Percentiles rank a stretch among this genome's conserved stretches.
phyloP scores from a whole-genome alignment of 2,113 vertebrate genomes.

The Thinocorus orbignyianus region DNA sequence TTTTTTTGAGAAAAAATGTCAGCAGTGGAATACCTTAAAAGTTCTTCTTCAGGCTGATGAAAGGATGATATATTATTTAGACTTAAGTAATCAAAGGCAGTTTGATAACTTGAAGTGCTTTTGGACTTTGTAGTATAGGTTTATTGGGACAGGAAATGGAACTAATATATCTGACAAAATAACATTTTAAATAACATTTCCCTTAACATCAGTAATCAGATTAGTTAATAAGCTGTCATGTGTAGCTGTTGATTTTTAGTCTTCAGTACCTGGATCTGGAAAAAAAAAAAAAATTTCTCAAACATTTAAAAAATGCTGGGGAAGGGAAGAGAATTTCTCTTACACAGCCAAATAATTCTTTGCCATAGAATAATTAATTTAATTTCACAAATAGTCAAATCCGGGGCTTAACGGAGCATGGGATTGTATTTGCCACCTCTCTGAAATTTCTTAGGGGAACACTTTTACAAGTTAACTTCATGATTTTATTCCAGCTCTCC shows the following conservation, averaged over 20 bases:
- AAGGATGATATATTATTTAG: constrained; percentile 61
- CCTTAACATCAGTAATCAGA: not conserved
- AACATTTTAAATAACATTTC: too few relatives aligned
- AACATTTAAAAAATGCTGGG: not conserved
- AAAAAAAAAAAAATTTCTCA: not conserved
- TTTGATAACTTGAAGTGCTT: constrained; percentile 66
- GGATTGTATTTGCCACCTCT: not conserved
- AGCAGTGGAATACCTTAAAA: constrained; percentile 38
- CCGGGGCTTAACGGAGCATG: not conserved
- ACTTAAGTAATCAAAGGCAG: constrained; percentile 68
- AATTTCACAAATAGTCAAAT: not conserved
- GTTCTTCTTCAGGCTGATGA: constrained; percentile 17
- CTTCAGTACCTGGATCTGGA: not conserved
- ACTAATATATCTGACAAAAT: constrained; percentile 64
- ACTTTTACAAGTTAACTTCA: not conserved
- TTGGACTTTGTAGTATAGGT: constrained; percentile 51
- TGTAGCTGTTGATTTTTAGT: constrained; percentile 1
- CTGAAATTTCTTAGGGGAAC: not conserved
- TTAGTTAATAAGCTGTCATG: not conserved
- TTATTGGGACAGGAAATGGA: constrained; percentile 71
- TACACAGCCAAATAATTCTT: not conserved
- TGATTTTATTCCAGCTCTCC: not conserved
- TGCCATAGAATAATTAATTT: not conserved
- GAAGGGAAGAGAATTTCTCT: not conserved
- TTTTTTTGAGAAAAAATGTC: not conserved